Base-by-base conservation (phyloP, 2,113 vertebrate genomes). In the Proteles cristata region DNA sequence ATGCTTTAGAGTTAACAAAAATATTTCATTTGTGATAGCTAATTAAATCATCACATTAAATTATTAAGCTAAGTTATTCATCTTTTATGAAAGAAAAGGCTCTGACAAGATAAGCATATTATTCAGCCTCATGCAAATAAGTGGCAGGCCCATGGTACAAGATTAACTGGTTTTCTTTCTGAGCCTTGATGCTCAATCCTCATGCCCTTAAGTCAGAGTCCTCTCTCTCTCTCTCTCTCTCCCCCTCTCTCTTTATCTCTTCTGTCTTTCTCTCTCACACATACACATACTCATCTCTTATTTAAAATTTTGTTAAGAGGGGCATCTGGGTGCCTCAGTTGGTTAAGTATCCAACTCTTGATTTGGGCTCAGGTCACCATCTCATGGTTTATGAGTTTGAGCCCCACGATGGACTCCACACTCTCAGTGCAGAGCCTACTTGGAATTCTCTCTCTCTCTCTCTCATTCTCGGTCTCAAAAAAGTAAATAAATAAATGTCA, bases 21-120 rank as follows among this genome's bases (percentile, higher is more conserved):
- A 61, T 35, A 83, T 79, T 79, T 89, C 79, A 85, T 73, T 66
- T 92, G 31, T 85, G 53, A 91, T 69, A 77, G 23, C 21, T 82
- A 76, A 90, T 25, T 83, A 91, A 81, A 58, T 68, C 15, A 86
- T 39, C 65, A 74, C 80, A 86, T 68, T 95, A 80, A 82, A 50
- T 87, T 23, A 61, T 26, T 90, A 21, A 66, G 6, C 19, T 84
- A 63, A 63, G 17, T 77, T 88, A 0, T 50, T 92, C 17, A 79
- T 88, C 43, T 69, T 93, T 73, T 45, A 89, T n/a, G 28, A 9
- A 96, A n/a, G 39, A 63, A 61, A 43, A 69, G 84, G 63, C 11
- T n/a, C 31, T 79, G 23, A 84, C 11, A 83, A 58, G 21, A 15
- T 31, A 85, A 82, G 1, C 48, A 74, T 45, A 45, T 74, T 61